A percentile compares a stretch with the other conserved stretches of the same genome.
Evolutionary conservation across 2,797 vertebrate species (phyloP).

Genomic region (Amphiprion clarkii): DNA sequence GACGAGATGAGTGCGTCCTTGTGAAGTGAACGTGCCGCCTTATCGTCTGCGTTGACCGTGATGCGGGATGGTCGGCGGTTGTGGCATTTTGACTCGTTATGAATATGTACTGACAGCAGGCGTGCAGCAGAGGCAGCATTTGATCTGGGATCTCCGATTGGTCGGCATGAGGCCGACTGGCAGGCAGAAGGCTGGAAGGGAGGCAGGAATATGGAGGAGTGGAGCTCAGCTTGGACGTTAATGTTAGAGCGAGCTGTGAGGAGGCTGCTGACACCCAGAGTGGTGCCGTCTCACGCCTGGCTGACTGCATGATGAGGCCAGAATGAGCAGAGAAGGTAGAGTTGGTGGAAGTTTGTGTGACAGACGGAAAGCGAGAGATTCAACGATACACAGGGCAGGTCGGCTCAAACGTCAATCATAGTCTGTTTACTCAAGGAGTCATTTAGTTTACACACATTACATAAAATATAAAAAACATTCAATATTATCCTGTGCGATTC

Average conservation of each 20-base stretch:
- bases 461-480: too few species aligned
- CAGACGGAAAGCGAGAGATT: background rate
- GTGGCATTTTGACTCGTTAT: constrained; percentile 32
- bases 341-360: constrained; percentile 12
- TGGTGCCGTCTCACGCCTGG: constrained; percentile 40
- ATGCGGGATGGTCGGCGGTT: constrained; percentile 16
- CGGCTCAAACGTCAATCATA: too few species aligned
- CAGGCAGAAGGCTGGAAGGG: constrained; percentile 24
- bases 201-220: constrained; percentile 10
- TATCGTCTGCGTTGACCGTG: constrained; percentile 36
- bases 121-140: constrained; percentile 40
- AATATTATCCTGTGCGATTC: too few species aligned
- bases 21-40: constrained; percentile 37
- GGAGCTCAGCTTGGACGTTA: constrained; percentile 39
- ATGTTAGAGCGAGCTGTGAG: constrained; percentile 33
- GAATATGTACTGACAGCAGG: constrained; percentile 52
- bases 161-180: constrained; percentile 20
- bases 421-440: too few species aligned
- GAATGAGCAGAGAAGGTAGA: constrained; percentile 1
- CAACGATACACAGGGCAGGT: background rate
- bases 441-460: too few species aligned
- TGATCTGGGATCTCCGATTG: constrained; percentile 46
- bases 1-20: constrained; percentile 28
- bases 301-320: constrained; percentile 37
- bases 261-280: constrained; percentile 44